These are phyloP conservation scores for Simalia tracyae DNA, from an alignment of 2,797 vertebrate species.

Conservation along the genomic window DNA sequence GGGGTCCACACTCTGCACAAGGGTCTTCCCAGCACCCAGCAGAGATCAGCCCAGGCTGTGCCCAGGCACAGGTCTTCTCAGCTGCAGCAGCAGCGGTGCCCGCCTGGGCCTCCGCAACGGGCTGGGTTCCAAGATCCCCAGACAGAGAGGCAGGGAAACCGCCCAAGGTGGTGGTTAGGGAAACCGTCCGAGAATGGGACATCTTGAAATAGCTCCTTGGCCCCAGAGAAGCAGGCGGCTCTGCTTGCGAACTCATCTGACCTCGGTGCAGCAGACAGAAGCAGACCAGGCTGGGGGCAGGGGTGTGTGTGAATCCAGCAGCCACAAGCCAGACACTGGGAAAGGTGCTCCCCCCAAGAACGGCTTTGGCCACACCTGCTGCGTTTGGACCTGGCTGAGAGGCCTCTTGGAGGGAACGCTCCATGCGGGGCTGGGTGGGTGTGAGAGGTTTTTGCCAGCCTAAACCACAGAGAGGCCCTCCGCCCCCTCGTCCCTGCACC, in stretches of 20 bases:
- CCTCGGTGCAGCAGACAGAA: background rate
- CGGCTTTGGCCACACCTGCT: background rate
- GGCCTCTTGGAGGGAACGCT: background rate
- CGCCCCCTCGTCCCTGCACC: background rate
- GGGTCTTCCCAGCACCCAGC: no score
- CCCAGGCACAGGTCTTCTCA: background rate
- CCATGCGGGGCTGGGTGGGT: background rate
- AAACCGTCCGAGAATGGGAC: background rate
- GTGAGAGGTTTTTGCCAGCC: background rate
- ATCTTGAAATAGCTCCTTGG: background rate
- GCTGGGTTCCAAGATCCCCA: background rate
- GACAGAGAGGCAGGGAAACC: background rate
- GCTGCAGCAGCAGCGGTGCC: rapidly evolving
- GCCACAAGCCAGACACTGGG: background rate
- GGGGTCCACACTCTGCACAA: no score
- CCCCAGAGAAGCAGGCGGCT: background rate
- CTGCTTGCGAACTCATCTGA: background rate
- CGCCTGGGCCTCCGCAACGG: background rate
- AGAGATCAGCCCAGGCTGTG: rapidly evolving
- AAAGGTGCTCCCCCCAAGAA: background rate
- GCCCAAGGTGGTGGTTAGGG: background rate
- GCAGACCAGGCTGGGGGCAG: background rate
- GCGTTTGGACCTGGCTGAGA: background rate
- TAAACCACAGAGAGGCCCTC: background rate
- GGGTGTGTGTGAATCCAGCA: background rate